Conservation (phyloP, 1,140 invertebrate genomes). For the Lineus longissimus region DNA sequence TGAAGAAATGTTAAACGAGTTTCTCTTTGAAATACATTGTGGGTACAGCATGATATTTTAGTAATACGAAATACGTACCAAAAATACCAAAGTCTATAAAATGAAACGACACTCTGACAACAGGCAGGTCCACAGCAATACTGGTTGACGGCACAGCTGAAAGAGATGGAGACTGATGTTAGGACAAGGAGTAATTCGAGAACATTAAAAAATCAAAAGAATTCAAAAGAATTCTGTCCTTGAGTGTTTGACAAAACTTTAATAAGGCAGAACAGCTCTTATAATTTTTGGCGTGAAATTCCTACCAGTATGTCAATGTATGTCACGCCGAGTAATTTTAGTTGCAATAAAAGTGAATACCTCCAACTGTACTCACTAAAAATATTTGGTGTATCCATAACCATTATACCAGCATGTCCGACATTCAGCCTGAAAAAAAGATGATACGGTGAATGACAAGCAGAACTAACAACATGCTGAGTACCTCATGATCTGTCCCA, state of each 20-base stretch:
- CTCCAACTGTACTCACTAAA: too few species aligned
- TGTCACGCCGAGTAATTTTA: too few species aligned
- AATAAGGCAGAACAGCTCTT: too few species aligned
- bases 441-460: neutral
- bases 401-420: conserved; percentile 2
- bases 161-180: neutral
- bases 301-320: too few species aligned
- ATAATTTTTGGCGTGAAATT: too few species aligned
- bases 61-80: neutral
- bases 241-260: too few species aligned
- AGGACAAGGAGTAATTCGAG: neutral
- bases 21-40: too few species aligned
- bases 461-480: neutral
- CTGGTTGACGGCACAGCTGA: neutral
- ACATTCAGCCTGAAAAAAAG: conserved; percentile 4
- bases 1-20: too few species aligned
- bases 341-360: too few species aligned
- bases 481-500: too few species aligned
- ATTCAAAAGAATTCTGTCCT: conserved; percentile 13
- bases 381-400: conserved; percentile 3
- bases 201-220: neutral
- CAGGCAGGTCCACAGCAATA: conserved; percentile 4
- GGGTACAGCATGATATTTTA: too few species aligned
- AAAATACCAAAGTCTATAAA: conserved; percentile 6
- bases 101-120: neutral